Percentiles rank a stretch among this genome's conserved stretches.
phyloP scores from a whole-genome alignment of 2,797 vertebrate species.

The Neoniphon sammara region DNA sequence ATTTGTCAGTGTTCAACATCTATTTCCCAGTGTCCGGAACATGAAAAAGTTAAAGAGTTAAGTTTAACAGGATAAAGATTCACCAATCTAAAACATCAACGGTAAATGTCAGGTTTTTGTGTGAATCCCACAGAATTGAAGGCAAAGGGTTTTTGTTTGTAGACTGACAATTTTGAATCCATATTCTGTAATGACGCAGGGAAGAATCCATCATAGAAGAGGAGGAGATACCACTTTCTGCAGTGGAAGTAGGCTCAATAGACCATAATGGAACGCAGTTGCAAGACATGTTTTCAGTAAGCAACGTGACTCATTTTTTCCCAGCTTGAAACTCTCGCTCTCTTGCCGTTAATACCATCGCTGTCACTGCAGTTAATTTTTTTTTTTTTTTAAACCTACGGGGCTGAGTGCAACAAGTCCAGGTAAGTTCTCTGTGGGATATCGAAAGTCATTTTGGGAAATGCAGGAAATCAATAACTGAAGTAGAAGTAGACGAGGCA shows the following conservation, averaged over 20 bases:
- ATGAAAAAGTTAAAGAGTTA: no score
- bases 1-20: no score
- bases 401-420: constrained; percentile 12
- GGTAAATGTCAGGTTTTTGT: not conserved
- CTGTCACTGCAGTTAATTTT: constrained; percentile 1
- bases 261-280: constrained; percentile 27
- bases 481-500: not conserved
- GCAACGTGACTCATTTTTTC: no score
- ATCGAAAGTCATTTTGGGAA: constrained; percentile 26
- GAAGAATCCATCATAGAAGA: constrained; percentile 26
- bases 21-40: no score
- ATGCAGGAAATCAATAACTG: not conserved
- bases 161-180: constrained; percentile 15
- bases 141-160: not conserved
- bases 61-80: constrained; percentile 6
- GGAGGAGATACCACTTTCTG: constrained; percentile 17
- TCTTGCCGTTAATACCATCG: constrained; percentile 18
- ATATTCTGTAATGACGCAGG: not conserved
- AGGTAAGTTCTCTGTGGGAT: constrained; percentile 4
- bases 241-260: constrained; percentile 18
- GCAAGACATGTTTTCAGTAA: constrained; percentile 29
- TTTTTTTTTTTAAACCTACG: constrained; percentile 1
- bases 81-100: not conserved
- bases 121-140: not conserved
- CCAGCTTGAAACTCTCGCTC: constrained; percentile 28